Percentiles rank a stretch among this genome's conserved stretches.
These are phyloP conservation scores for Microcebus ravelobensis DNA, from an alignment of 2,113 vertebrate genomes.

Conservation along the genomic window DNA sequence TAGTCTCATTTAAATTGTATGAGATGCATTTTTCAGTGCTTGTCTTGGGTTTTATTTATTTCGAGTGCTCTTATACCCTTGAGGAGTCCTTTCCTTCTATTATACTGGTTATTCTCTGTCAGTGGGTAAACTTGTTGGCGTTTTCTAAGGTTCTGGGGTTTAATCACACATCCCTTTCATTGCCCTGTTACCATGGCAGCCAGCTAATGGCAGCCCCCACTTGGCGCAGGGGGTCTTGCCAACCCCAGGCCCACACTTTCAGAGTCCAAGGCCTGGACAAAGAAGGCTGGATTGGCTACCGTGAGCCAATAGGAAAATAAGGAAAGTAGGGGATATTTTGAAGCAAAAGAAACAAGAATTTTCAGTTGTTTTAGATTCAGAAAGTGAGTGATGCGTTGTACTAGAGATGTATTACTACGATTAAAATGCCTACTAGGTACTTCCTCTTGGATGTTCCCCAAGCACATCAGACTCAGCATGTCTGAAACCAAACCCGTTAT, in stretches of 20 bases:
- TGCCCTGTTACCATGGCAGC: fast-evolving
- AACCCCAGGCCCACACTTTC: no score
- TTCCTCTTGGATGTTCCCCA: not conserved
- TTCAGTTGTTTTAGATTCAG: not conserved
- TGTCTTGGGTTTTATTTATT: not conserved
- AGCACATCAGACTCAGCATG: not conserved
- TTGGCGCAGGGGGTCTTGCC: fast-evolving
- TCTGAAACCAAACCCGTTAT: not conserved
- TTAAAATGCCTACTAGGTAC: not conserved
- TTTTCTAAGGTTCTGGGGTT: not conserved
- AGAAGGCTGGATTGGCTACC: not conserved
- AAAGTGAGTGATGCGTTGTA: no score
- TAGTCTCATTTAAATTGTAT: not conserved
- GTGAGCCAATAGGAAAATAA: not conserved
- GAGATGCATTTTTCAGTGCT: not conserved
- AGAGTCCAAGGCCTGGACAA: not conserved
- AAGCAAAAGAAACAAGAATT: not conserved
- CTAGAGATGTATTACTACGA: not conserved
- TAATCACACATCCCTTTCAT: not conserved
- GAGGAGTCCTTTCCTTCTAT: not conserved
- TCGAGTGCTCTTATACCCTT: no score
- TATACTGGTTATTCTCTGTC: not conserved
- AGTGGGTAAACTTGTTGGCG: not conserved
- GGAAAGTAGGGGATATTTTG: not conserved
- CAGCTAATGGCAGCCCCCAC: not conserved